Percentiles rank a stretch among this genome's conserved stretches.
Evolutionary conservation across 2,888 invertebrate genomes (phyloP).

Genomic region (Laothoe populi): DNA sequence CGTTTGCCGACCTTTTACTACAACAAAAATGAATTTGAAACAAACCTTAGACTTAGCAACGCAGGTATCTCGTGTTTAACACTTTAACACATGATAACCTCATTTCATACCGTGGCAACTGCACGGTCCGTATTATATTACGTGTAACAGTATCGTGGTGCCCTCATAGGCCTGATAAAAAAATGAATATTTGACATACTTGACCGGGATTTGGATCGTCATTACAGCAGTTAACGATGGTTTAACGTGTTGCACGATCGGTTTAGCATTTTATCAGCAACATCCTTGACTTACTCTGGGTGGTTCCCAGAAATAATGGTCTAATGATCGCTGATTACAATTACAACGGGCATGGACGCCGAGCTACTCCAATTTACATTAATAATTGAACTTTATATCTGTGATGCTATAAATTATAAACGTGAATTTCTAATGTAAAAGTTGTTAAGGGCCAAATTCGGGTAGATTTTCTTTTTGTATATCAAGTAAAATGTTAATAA

Average conservation of each 20-base stretch:
- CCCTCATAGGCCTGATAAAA: slow-evolving; percentile 23
- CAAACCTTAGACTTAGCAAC: too few species aligned
- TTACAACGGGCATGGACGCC: slow-evolving; percentile 36
- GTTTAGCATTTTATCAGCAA: slow-evolving; percentile 58
- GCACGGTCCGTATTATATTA: neutral
- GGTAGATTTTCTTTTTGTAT: neutral
- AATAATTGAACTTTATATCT: slow-evolving; percentile 23
- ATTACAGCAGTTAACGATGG: slow-evolving; percentile 35
- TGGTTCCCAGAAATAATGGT: slow-evolving; percentile 59
- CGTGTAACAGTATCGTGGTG: neutral
- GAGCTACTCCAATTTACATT: slow-evolving; percentile 20
- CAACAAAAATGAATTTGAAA: too few species aligned
- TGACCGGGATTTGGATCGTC: slow-evolving; percentile 29
- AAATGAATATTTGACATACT: slow-evolving; percentile 32
- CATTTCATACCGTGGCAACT: neutral
- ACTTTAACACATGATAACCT: neutral
- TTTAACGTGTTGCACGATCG: slow-evolving; percentile 68
- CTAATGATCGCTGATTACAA: slow-evolving; percentile 57
- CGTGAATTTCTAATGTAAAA: slow-evolving; percentile 12
- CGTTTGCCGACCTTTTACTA: too few species aligned
- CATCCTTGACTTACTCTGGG: slow-evolving; percentile 72
- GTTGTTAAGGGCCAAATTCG: neutral
- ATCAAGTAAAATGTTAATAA: slow-evolving; percentile 1
- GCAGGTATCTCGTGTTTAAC: neutral
- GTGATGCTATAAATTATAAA: neutral